These are phyloP conservation scores for Glaucopsyche alexis DNA, from an alignment of 2,888 invertebrate genomes.

Conservation along the genomic window DNA sequence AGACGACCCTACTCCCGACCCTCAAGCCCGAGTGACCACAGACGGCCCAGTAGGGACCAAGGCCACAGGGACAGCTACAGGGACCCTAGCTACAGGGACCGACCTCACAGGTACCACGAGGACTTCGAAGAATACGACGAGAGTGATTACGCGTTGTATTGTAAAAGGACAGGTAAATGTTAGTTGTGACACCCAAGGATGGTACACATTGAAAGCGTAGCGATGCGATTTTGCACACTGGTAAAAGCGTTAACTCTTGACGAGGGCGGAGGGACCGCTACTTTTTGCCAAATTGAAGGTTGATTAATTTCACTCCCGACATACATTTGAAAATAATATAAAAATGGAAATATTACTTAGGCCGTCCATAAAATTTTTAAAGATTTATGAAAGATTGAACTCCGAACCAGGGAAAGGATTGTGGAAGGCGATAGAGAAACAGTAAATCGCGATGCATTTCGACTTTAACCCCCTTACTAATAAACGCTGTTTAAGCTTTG, in stretches of 20 bases:
- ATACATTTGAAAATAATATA: neutral
- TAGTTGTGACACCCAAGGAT: constrained; percentile 39
- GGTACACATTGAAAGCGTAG: neutral
- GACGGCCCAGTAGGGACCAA: constrained; percentile 40
- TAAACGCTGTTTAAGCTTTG: too few relatives aligned
- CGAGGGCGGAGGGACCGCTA: neutral
- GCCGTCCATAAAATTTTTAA: neutral
- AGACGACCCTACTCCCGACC: constrained; percentile 56
- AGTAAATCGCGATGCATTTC: neutral
- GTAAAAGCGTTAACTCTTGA: neutral
- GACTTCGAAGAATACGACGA: constrained; percentile 54
- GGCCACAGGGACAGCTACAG: constrained; percentile 35
- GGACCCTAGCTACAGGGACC: constrained; percentile 34
- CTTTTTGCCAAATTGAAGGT: too few relatives aligned
- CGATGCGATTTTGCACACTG: neutral
- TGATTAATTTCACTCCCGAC: too few relatives aligned
- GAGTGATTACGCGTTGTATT: constrained; percentile 53
- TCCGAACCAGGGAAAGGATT: neutral
- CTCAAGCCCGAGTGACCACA: constrained; percentile 40
- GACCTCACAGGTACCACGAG: constrained; percentile 43
- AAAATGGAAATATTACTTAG: neutral
- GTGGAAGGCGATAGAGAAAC: neutral
- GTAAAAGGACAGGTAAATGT: constrained; percentile 61
- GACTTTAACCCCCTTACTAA: too few relatives aligned
- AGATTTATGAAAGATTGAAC: neutral